Base-by-base conservation (phyloP, 2,113 vertebrate genomes). In the Mesitornis unicolor region DNA sequence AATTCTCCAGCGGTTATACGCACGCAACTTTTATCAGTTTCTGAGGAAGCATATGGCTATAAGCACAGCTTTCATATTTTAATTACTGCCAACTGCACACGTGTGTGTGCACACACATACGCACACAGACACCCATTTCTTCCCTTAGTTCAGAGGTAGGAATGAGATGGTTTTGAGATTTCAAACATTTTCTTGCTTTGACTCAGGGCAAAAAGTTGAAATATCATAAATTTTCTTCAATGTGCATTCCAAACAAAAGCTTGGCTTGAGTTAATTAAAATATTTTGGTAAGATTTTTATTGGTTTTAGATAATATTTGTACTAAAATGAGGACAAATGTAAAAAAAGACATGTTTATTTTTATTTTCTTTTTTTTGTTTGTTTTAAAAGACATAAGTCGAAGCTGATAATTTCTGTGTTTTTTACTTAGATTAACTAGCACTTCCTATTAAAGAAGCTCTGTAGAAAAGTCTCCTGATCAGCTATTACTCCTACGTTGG, bases 51-150 rank as follows among this genome's bases (percentile, higher is more conserved):
- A 94, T 70, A 81, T 87, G 88, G 87, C 47, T 91, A 35, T 85
- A 59, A 88, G 82, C 38, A 80, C 26, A 70, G 20, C 42, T 74
- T 75, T 93, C 59, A 17, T 61, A 70, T 85, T 96, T 91, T 90
- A 69, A 59, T 87, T 96, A 74, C 67, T 93, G 93, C 94, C 95
- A 96, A 95, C 57, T 43, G 60, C 81, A 71, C 51, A 28, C 8
- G 13, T 2, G 0, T 17, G 1, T 7, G 3, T 4, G 4, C 40
- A 12, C 1, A 0, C n/a, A 29, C 21, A 29, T 11, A 29, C 40
- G 56, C 9, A 22, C 43, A 54, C 22, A 45, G 2, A 36, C 28
- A 19, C 40, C 29, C 7, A 1, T 88, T 35, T 63, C 16, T 65
- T 90, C 85, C 53, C 50, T 65, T 47, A 90, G 54, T 90, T 93